These are phyloP conservation scores for Lepidocyrtinus sp. DNA, from an alignment of 2,888 invertebrate genomes.

Conservation along the genomic window DNA sequence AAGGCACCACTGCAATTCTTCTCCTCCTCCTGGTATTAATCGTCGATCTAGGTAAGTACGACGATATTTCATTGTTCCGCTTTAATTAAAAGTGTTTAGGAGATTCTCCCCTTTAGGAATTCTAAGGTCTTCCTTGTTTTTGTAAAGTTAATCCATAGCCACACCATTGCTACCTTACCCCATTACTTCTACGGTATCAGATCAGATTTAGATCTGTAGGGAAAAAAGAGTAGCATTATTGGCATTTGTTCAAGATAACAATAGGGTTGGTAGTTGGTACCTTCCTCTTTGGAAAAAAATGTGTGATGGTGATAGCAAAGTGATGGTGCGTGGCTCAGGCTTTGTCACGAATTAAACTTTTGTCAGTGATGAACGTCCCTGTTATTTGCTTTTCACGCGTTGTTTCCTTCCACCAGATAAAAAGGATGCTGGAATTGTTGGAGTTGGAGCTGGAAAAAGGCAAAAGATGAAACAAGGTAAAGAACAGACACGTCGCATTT, in stretches of 20 bases:
- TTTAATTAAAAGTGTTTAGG: conserved; percentile 66
- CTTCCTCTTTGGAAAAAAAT: background rate
- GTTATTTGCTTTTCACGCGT: conserved; percentile 21
- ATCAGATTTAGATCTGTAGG: conserved; percentile 10
- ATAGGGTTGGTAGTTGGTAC: too few species aligned
- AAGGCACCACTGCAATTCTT: conserved; percentile 64
- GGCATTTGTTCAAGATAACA: background rate
- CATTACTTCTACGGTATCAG: background rate
- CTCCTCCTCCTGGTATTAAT: conserved; percentile 66
- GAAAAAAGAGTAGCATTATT: background rate
- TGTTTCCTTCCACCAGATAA: background rate
- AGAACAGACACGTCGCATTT: background rate
- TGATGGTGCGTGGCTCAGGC: conserved; percentile 11
- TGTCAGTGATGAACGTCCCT: conserved; percentile 54
- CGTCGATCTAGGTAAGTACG: conserved; percentile 68
- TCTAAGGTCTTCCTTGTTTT: background rate
- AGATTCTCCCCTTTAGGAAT: conserved; percentile 46
- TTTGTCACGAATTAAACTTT: conserved; percentile 34
- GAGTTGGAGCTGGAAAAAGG: background rate
- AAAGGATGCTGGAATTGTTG: background rate
- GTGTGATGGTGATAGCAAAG: background rate
- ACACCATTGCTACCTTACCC: background rate
- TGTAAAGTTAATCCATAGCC: background rate
- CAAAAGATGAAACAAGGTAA: too few species aligned
- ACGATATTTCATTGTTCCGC: conserved; percentile 66